Percentiles rank a stretch among this genome's conserved stretches.
These are phyloP conservation scores for Cichladusa arquata DNA, from an alignment of 2,113 vertebrate species.

Conservation along the genomic window DNA sequence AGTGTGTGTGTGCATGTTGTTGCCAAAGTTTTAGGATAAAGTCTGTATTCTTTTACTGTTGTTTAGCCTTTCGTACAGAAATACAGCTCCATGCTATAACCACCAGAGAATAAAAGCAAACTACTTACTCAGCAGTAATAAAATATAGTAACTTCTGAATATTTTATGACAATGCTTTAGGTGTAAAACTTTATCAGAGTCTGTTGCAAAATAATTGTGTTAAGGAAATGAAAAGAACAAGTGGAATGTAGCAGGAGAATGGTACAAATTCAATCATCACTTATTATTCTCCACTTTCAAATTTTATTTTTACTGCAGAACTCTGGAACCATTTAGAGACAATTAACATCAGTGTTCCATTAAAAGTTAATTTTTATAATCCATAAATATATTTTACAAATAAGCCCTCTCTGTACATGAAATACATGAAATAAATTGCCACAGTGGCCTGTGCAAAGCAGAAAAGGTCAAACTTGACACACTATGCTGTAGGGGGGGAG, in stretches of 20 bases:
- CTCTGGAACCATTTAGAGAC: background rate
- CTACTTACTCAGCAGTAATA: slow-evolving; percentile 70
- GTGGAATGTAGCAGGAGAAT: background rate
- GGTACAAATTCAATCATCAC: background rate
- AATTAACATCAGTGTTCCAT: background rate
- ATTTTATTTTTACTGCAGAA: background rate
- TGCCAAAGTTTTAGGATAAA: background rate
- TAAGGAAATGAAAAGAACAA: slow-evolving; percentile 40
- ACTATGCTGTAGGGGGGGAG: background rate
- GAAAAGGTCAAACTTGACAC: background rate
- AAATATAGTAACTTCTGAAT: slow-evolving; percentile 73
- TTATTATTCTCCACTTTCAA: background rate
- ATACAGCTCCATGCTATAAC: slow-evolving; percentile 23
- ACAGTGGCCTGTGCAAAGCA: background rate
- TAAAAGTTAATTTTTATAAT: slow-evolving; percentile 3
- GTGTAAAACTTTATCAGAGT: slow-evolving; percentile 69
- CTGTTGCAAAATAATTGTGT: slow-evolving; percentile 7
- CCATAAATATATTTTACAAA: background rate
- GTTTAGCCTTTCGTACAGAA: slow-evolving; percentile 31
- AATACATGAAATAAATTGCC: background rate
- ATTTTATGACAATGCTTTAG: slow-evolving; percentile 74
- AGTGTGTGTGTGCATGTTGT: background rate
- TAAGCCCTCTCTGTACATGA: background rate
- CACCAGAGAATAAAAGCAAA: slow-evolving; percentile 51
- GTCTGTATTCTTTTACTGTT: background rate